A percentile compares a stretch with the other conserved stretches of the same genome.
These are phyloP conservation scores for Origma solitaria DNA, from an alignment of 2,113 vertebrate species.

Conservation along the genomic window DNA sequence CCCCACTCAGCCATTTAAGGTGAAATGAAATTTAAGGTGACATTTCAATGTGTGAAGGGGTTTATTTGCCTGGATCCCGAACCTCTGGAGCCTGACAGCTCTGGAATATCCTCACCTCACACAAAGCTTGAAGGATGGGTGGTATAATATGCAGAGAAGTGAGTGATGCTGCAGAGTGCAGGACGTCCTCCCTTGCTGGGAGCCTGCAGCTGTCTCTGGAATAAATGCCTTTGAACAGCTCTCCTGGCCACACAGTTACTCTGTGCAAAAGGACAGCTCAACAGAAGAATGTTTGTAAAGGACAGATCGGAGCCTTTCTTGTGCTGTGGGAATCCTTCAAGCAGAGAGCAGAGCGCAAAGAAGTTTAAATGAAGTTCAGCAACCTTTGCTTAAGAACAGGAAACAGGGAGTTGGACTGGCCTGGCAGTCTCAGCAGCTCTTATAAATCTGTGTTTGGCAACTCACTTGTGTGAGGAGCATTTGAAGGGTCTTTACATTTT, in stretches of 20 bases:
- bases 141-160: neutral
- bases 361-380: conserved; percentile 1
- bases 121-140: neutral
- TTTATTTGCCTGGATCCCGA: neutral
- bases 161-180: neutral
- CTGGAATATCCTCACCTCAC: neutral
- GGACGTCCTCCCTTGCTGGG: neutral
- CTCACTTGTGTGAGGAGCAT: neutral
- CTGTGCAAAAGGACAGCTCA: neutral
- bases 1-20: neutral
- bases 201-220: neutral
- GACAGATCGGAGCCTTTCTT: neutral
- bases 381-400: neutral
- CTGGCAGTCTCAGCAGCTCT: neutral
- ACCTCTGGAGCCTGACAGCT: neutral
- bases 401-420: neutral
- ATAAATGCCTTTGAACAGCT: neutral
- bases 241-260: neutral
- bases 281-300: neutral
- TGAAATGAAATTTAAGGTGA: neutral
- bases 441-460: neutral
- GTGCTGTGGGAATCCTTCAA: neutral
- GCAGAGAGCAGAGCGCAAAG: neutral
- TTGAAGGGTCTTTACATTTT: neutral
- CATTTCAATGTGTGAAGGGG: neutral